Evolutionary conservation across 1,140 invertebrate genomes (phyloP).

Genomic region (Caenorhabditis inopinata): DNA sequence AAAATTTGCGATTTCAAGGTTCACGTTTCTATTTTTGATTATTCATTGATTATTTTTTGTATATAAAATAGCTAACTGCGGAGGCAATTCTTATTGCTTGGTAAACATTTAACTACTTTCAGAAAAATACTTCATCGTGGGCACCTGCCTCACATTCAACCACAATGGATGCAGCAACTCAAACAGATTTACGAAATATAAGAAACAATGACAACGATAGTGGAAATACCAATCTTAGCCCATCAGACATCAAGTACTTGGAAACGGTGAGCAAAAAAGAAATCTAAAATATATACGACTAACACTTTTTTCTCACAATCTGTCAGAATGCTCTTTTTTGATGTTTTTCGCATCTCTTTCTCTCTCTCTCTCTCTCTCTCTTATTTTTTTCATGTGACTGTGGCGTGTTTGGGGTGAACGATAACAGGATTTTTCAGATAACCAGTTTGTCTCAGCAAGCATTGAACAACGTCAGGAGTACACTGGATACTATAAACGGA

Average conservation of each 20-base stretch:
- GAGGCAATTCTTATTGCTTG: too few species aligned
- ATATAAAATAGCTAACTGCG: too few species aligned
- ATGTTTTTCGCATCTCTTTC: neutral
- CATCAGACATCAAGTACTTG: constrained; percentile 23
- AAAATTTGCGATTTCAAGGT: too few species aligned
- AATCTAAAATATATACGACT: too few species aligned
- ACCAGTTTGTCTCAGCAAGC: constrained; percentile 15
- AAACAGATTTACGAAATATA: neutral
- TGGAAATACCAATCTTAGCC: neutral
- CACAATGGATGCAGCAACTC: neutral
- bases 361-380: neutral
- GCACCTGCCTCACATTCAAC: neutral
- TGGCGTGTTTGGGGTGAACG: neutral
- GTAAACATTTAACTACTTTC: neutral
- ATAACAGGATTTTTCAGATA: constrained; percentile 4
- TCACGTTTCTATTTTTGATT: too few species aligned
- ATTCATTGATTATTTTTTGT: too few species aligned
- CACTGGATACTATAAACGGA: neutral
- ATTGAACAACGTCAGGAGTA: constrained; percentile 4
- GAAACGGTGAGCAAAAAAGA: constrained; percentile 28
- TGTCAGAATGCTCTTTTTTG: neutral
- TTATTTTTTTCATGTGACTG: too few species aligned
- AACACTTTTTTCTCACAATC: neutral
- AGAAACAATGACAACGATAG: neutral
- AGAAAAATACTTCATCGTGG: neutral